A percentile compares a stretch with the other conserved stretches of the same genome.
Conservation (phyloP, 2,888 invertebrate genomes). For the Ditylenchus weischeri region DNA sequence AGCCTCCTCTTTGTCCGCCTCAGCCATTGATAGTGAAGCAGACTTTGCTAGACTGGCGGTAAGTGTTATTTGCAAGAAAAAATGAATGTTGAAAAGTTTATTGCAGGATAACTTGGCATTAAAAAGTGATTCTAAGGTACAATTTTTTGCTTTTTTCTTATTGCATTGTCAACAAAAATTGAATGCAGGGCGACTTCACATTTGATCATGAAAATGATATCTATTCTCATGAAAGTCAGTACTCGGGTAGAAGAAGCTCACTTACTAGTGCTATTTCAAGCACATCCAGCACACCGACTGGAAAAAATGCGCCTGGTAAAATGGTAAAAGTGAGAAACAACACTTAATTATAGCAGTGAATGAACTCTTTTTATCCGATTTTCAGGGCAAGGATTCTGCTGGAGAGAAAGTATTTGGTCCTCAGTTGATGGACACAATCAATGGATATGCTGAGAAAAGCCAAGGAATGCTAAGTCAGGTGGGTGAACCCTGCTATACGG, state of each 20-base stretch:
- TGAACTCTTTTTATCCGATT: no score
- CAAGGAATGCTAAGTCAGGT: slow-evolving; percentile 50
- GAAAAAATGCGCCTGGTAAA: slow-evolving; percentile 33
- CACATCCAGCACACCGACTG: slow-evolving; percentile 37
- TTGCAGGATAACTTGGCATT: slow-evolving; percentile 54
- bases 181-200: slow-evolving; percentile 44
- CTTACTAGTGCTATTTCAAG: slow-evolving; percentile 12
- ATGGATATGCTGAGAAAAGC: slow-evolving; percentile 48
- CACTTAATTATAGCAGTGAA: no score
- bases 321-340: no score
- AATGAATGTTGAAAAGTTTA: neutral
- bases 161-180: neutral
- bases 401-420: slow-evolving; percentile 55
- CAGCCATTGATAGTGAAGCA: slow-evolving; percentile 57
- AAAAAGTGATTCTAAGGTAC: slow-evolving; percentile 51
- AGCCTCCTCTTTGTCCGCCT: slow-evolving; percentile 47
- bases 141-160: neutral
- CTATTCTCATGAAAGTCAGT: neutral
- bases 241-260: slow-evolving; percentile 2
- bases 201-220: slow-evolving; percentile 45
- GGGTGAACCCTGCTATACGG: neutral
- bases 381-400: slow-evolving; percentile 1
- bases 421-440: slow-evolving; percentile 51
- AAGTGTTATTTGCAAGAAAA: neutral
- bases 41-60: slow-evolving; percentile 57